These are phyloP conservation scores for Bellardia pandia DNA, from an alignment of 2,888 invertebrate genomes.

Conservation along the genomic window DNA sequence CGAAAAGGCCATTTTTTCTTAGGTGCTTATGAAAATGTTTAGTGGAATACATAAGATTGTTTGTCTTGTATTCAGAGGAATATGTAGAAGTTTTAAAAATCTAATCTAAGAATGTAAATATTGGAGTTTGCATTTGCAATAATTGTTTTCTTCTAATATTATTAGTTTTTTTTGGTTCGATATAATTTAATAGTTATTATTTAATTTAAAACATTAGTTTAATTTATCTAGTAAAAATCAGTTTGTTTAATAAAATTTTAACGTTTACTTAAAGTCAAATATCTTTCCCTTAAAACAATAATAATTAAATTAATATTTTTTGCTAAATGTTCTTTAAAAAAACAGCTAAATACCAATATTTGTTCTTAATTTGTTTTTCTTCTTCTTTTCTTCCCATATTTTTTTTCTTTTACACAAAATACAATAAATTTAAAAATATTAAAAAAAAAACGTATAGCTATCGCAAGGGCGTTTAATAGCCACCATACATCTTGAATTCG, in stretches of 20 bases:
- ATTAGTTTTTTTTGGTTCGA: background rate
- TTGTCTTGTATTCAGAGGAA: too few species aligned
- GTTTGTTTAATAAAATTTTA: background rate
- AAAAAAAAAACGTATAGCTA: conserved; percentile 77
- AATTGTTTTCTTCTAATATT: background rate
- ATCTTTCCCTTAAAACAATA: background rate
- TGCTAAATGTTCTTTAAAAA: conserved; percentile 12
- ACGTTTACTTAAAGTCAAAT: conserved; percentile 21
- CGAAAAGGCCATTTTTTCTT: too few species aligned
- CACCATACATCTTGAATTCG: conserved; percentile 83
- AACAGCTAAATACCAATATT: conserved; percentile 57
- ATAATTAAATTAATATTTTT: conserved; percentile 31
- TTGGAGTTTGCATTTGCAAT: background rate
- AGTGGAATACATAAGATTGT: too few species aligned
- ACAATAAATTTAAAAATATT: conserved; percentile 14
- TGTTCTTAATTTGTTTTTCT: conserved; percentile 67
- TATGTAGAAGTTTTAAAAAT: too few species aligned
- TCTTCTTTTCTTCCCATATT: conserved; percentile 72
- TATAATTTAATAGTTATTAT: background rate
- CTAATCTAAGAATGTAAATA: too few species aligned
- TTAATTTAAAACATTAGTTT: background rate
- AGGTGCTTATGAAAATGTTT: too few species aligned
- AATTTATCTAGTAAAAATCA: background rate
- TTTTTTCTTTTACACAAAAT: conserved; percentile 61
- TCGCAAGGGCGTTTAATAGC: conserved; percentile 83